These are phyloP conservation scores for Lethrus apterus DNA, from an alignment of 1,140 invertebrate genomes.

Conservation along the genomic window DNA sequence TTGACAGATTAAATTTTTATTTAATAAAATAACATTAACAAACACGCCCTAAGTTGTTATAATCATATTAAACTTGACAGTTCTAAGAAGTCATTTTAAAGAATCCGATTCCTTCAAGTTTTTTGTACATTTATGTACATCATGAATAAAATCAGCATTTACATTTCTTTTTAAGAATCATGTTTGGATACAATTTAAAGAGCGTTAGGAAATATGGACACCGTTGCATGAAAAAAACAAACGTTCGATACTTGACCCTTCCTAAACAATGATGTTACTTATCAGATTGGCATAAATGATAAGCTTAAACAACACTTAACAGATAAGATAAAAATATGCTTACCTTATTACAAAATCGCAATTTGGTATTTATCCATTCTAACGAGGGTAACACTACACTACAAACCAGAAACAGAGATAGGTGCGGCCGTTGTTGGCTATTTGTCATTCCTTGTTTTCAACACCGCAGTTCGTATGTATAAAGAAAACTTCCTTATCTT, in stretches of 20 bases:
- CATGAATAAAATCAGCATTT: background rate
- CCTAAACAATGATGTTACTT: background rate
- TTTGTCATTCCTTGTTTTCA: conserved; percentile 4
- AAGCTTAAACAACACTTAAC: background rate
- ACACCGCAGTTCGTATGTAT: no score
- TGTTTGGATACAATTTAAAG: background rate
- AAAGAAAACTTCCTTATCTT: no score
- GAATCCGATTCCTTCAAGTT: background rate
- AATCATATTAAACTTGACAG: background rate
- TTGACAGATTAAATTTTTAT: background rate
- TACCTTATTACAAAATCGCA: conserved; percentile 3
- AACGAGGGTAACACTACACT: background rate
- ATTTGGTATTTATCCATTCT: background rate
- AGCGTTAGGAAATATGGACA: background rate
- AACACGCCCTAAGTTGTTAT: background rate
- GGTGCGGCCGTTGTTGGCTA: conserved; percentile 7
- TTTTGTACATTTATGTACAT: no score
- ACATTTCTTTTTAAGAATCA: background rate
- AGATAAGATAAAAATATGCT: background rate
- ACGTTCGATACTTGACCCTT: background rate
- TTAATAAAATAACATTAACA: background rate
- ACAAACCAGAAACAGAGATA: conserved; percentile 7
- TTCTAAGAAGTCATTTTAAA: background rate
- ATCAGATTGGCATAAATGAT: background rate
- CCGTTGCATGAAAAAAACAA: background rate